Base-by-base conservation (phyloP, 1,140 invertebrate genomes). In the Meloidogyne exigua region DNA sequence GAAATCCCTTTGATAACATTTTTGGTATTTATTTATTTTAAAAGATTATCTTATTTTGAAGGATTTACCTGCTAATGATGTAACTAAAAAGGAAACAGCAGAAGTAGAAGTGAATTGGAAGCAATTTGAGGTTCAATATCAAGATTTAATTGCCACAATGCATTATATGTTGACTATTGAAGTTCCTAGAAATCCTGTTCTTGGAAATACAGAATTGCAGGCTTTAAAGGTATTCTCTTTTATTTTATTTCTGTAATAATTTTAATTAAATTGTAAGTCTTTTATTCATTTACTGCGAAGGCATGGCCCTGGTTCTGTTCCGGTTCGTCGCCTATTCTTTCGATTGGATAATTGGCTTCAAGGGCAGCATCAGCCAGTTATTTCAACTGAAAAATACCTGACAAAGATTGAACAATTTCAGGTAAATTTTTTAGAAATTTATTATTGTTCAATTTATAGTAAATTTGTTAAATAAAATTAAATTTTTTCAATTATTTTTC, bases 291-390 rank as follows among this genome's bases (percentile, higher is more conserved):
- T 85, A 25, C 36, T 86, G 68, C 78, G 80, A 18, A 79, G 83
- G 67, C 87, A 87, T 77, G 82, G 80, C 9, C 85, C 85, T n/a
- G 80, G 81, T 39, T 84, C 86, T 1, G 81, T 80, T 21, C 84
- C 85, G 1, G 81, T 85, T 39, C 72, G 86, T 13, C 67, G 85
- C 10, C 76, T 86, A 2, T 87, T 87, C 72, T 86, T 76, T 67
- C 73, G 84, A 42, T 72, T 86, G 49, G 83, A 86, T 68, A 83
- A 87, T 49, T 86, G 83, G 82, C 28, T 87, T 10, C 76, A 80
- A 39, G 49, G 77, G 5, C 72, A 71, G 69, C 18, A 75, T 18
- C 25, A 67, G 44, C 42, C 71, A 65, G 63, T 49, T 2, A 78
- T 86, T n/a, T 77, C 77, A 18, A 76, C 86, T 13, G 81, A 86